phyloP scores from a whole-genome alignment of 2,113 vertebrate species.

The Marcusenius ussheri region DNA sequence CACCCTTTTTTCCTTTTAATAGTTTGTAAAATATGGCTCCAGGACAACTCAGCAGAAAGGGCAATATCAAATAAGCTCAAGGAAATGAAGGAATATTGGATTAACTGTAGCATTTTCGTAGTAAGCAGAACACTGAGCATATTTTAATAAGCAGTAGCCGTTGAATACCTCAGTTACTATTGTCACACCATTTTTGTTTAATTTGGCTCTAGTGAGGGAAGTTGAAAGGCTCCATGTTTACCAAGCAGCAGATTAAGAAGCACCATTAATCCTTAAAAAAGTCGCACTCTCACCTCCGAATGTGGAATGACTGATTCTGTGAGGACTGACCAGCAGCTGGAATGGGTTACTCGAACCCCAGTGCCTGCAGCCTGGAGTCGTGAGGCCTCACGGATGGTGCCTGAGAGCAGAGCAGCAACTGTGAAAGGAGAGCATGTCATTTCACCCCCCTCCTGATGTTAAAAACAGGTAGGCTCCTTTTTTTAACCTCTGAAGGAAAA shows the following conservation, averaged over 20 bases:
- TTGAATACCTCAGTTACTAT: not conserved
- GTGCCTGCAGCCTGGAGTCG: constrained; percentile 55
- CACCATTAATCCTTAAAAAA: not conserved
- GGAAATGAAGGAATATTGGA: not conserved
- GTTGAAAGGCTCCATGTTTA: not conserved
- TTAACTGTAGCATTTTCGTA: not conserved
- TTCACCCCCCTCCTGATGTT: constrained; percentile 63
- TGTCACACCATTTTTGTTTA: not conserved
- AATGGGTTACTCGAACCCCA: constrained; percentile 20
- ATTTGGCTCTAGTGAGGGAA: constrained; percentile 3
- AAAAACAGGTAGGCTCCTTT: constrained; percentile 70
- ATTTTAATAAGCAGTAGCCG: not conserved
- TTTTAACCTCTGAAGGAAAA: constrained; percentile 67
- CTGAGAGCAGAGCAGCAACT: constrained; percentile 59
- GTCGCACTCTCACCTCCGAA: constrained; percentile 22
- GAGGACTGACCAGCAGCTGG: constrained; percentile 35
- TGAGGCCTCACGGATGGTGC: constrained; percentile 71
- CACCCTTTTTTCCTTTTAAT: not conserved
- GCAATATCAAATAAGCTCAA: not conserved
- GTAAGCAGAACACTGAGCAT: not conserved
- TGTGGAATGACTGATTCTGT: constrained; percentile 35
- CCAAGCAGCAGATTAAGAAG: constrained; percentile 1
- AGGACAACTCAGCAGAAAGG: not conserved
- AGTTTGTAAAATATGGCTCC: not conserved
- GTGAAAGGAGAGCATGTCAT: constrained; percentile 64